phyloP scores from a whole-genome alignment of 2,113 vertebrate species.

The Dascyllus trimaculatus region DNA sequence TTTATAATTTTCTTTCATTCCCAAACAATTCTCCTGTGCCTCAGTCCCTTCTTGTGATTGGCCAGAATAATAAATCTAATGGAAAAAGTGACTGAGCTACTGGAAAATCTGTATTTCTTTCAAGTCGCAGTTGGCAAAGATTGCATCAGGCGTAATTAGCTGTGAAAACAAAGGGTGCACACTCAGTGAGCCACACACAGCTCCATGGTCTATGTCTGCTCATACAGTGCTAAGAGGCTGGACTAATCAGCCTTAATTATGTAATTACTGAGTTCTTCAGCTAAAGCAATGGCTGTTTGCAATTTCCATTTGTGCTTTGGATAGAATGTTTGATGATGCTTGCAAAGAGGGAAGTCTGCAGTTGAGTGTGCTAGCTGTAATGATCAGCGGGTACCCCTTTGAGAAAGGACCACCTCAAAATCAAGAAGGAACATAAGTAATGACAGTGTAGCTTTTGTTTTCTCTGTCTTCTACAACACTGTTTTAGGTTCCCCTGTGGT shows the following conservation, averaged over 20 bases:
- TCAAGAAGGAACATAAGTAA: neutral
- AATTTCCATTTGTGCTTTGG: slow-evolving; percentile 17
- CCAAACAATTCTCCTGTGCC: slow-evolving; percentile 19
- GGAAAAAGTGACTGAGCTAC: slow-evolving; percentile 31
- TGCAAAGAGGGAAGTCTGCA: neutral
- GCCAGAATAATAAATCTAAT: slow-evolving; percentile 12
- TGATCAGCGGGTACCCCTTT: neutral
- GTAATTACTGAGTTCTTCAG: slow-evolving; percentile 34
- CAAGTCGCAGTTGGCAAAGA: slow-evolving; percentile 15
- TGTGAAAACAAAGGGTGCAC: slow-evolving; percentile 21
- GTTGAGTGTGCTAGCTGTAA: slow-evolving; percentile 3
- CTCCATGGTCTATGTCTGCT: neutral
- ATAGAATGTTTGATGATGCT: neutral
- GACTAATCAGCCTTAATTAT: slow-evolving; percentile 58
- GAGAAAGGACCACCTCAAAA: slow-evolving; percentile 1
- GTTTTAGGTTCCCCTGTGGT: slow-evolving; percentile 66
- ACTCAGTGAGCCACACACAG: slow-evolving; percentile 40
- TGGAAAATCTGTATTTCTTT: slow-evolving; percentile 35
- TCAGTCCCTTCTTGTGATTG: neutral
- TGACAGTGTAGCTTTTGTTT: neutral
- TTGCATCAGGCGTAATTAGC: slow-evolving; percentile 43
- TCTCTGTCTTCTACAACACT: slow-evolving; percentile 1
- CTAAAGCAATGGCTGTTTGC: slow-evolving; percentile 22
- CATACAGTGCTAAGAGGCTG: slow-evolving; percentile 26
- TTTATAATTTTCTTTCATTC: neutral